phyloP scores from a whole-genome alignment of 2,888 invertebrate genomes.

The Thymelicus lineola region DNA sequence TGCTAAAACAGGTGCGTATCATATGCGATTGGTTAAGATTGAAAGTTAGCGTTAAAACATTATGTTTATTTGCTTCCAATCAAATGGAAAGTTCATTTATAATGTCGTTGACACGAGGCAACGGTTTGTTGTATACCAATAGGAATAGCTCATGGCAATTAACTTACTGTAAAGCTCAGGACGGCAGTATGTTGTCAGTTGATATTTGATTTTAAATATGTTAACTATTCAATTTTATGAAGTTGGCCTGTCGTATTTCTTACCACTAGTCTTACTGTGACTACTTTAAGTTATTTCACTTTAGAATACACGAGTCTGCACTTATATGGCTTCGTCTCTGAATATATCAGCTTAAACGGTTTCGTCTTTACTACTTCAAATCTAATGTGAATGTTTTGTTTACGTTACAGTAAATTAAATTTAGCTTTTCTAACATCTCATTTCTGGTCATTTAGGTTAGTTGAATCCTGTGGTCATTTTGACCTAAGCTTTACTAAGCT shows the following conservation, averaged over 20 bases:
- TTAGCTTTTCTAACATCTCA: not conserved
- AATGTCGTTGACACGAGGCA: constrained; percentile 31
- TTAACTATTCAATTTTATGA: not conserved
- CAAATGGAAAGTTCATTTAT: constrained; percentile 42
- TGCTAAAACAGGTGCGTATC: constrained; percentile 29
- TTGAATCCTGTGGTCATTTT: too few relatives aligned
- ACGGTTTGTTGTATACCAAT: constrained; percentile 21
- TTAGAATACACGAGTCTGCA: constrained; percentile 4
- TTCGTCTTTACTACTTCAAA: constrained; percentile 1
- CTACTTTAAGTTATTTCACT: not conserved
- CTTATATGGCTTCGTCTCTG: constrained; percentile 13
- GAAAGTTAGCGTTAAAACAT: constrained; percentile 32
- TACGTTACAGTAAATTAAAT: not conserved
- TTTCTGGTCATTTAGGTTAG: too few relatives aligned
- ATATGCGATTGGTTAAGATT: constrained; percentile 28
- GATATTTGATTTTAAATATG: not conserved
- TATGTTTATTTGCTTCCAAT: constrained; percentile 34
- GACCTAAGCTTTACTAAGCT: too few relatives aligned
- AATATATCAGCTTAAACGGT: not conserved
- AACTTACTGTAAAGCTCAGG: constrained; percentile 10
- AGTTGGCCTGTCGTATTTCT: not conserved
- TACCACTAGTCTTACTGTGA: not conserved
- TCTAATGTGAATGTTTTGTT: not conserved
- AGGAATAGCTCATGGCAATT: constrained; percentile 5
- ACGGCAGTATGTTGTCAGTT: not conserved